Conservation (phyloP, 30 jellyfish, hydroid and myxozoan genomes). For the Cassiopea xamachana region DNA sequence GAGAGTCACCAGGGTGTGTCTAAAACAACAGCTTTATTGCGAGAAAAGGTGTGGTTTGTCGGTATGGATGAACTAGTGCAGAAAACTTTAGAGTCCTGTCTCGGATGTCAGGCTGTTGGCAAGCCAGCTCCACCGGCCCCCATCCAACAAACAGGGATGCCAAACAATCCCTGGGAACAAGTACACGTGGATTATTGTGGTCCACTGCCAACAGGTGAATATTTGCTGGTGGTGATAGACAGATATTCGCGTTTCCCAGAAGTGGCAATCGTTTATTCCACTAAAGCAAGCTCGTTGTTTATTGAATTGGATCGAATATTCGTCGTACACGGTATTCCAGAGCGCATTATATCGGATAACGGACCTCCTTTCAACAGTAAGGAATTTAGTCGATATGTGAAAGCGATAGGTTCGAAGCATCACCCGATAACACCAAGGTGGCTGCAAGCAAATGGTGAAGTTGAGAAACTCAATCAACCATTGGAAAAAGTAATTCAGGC, state of each 20-base stretch:
- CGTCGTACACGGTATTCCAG: too few species aligned
- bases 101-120: slow-evolving; percentile 58
- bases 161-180: background rate
- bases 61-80: slow-evolving; percentile 20
- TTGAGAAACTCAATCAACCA: too few species aligned
- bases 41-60: slow-evolving; percentile 63
- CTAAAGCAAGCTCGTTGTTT: slow-evolving; percentile 1
- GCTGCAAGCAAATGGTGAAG: too few species aligned
- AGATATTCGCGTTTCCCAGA: slow-evolving; percentile 48
- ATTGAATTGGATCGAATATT: too few species aligned
- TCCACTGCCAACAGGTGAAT: slow-evolving; percentile 45
- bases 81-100: slow-evolving; percentile 26
- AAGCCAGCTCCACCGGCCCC: slow-evolving; percentile 18
- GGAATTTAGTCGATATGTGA: too few species aligned
- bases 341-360: too few species aligned
- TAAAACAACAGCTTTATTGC: slow-evolving; percentile 7
- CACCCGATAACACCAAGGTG: too few species aligned
- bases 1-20: slow-evolving; percentile 49
- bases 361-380: too few species aligned
- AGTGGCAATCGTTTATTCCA: slow-evolving; percentile 45
- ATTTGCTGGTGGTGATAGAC: slow-evolving; percentile 40
- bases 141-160: slow-evolving; percentile 13
- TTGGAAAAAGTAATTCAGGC: too few species aligned
- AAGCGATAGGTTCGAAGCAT: too few species aligned
- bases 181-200: slow-evolving; percentile 49